Conservation (phyloP, 2,113 vertebrate species). For the Neotragus moschatus region DNA sequence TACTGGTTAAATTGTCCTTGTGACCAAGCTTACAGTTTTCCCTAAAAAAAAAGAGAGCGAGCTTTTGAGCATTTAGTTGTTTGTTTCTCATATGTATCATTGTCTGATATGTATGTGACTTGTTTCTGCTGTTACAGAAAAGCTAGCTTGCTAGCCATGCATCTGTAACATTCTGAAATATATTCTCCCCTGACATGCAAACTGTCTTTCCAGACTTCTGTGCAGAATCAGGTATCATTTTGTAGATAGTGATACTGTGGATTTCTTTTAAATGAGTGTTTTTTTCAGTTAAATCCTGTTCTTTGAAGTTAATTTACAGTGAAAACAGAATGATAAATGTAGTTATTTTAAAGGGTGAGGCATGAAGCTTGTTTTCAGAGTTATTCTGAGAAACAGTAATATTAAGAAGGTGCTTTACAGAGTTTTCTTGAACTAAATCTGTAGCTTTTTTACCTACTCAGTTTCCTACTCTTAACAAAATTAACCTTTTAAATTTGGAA, state of each 20-base stretch:
- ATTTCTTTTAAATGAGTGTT: neutral
- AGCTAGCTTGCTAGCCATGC: neutral
- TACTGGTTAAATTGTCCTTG: neutral
- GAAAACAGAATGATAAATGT: neutral
- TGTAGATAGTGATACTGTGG: neutral
- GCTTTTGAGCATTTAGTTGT: neutral
- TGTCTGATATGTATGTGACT: neutral
- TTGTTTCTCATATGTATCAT: conserved; percentile 14
- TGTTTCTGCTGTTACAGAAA: neutral
- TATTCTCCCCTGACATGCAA: neutral
- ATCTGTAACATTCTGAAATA: neutral
- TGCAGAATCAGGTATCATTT: neutral
- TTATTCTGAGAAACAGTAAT: neutral
- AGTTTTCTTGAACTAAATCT: neutral
- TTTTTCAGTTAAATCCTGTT: neutral
- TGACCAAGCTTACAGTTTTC: neutral
- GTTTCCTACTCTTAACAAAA: neutral
- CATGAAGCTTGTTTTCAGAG: neutral
- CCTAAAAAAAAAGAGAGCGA: neutral
- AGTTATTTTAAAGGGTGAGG: neutral
- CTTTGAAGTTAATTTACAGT: conserved; percentile 4
- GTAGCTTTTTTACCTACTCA: neutral
- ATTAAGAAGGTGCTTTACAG: neutral
- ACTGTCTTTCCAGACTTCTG: neutral
- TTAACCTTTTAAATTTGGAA: conserved; percentile 10